Conservation (phyloP, 2,888 invertebrate species). For the Phengaris alcon region DNA sequence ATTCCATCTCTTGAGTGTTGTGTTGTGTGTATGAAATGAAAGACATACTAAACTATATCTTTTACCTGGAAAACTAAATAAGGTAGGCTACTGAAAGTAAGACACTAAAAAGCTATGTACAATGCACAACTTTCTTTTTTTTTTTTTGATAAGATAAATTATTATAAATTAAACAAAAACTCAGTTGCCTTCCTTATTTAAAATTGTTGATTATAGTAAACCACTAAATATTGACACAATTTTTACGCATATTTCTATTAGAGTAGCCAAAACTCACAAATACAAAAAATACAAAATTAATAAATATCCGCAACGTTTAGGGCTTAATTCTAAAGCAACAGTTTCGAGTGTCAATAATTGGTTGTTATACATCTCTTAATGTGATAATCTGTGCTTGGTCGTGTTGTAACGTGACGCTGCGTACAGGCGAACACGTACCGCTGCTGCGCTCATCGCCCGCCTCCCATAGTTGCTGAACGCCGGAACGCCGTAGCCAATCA, state of each 20-base stretch:
- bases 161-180: not conserved
- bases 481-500: conserved; percentile 38
- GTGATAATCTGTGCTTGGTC: conserved; percentile 34
- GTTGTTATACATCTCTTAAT: not conserved
- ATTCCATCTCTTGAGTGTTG: conserved; percentile 21
- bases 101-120: no score
- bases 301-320: no score
- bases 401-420: conserved; percentile 41
- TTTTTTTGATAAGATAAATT: not conserved
- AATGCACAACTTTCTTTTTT: not conserved
- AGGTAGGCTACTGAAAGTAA: not conserved
- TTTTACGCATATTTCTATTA: not conserved
- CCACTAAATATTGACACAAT: not conserved
- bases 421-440: conserved; percentile 70
- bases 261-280: no score
- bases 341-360: not conserved
- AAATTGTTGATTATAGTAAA: not conserved
- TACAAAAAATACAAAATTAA: no score
- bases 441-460: conserved; percentile 58
- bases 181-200: not conserved
- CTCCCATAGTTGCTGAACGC: conserved; percentile 55
- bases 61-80: not conserved
- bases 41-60: not conserved
- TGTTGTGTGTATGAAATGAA: not conserved
- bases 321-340: not conserved